Base-by-base conservation (phyloP, 2,888 invertebrate genomes). In the Tribolium freemani region DNA sequence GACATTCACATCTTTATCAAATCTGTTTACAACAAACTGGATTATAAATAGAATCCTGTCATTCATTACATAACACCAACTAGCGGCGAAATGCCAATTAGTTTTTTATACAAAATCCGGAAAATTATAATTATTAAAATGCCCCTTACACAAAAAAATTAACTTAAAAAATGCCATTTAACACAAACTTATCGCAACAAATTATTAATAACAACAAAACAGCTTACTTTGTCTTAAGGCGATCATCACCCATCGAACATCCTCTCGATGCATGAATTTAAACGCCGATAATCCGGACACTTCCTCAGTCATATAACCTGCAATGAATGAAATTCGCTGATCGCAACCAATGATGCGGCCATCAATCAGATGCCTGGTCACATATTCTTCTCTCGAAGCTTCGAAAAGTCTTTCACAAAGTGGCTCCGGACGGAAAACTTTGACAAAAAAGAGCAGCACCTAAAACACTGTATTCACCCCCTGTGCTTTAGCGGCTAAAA, bases 291-390 rank as follows among this genome's bases (percentile, higher is more conserved):
- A 88, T n/a, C 96, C 96, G 6, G 93, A 91, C 0, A 96, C 94
- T 88, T 97, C 97, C 78, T 94, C 93, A 8, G 94, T 93, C 92
- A 97, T 92, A 83, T 96, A 96, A 2, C 97, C 97, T 66, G 94
- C 93, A 9, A 96, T 93, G 71, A 95, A 88, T 5, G 96, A 95
- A 83, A 97, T 96, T 83, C 96, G 91, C 84, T 96, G 96, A 85
- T 97, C 97, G 84, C 95, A 94, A 84, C 93, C 95, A 58, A 96
- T 92, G 77, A 97, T 96, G 54, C 93, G 90, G 0, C 97, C 96
- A 87, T 96, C 96, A 63, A 96, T 91, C 69, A 94, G 89, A 87
- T 97, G 97, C 77, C 96, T 90, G 0, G 96, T 96, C 83, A 94
- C 92, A 86, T 97, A 97, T 85, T 97, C 96, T 81, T 96, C 92